Percentiles rank a stretch among this genome's conserved stretches.
These are phyloP conservation scores for Cynodonichthys magdalenae DNA, from an alignment of 2,797 vertebrate genomes.

Conservation along the genomic window DNA sequence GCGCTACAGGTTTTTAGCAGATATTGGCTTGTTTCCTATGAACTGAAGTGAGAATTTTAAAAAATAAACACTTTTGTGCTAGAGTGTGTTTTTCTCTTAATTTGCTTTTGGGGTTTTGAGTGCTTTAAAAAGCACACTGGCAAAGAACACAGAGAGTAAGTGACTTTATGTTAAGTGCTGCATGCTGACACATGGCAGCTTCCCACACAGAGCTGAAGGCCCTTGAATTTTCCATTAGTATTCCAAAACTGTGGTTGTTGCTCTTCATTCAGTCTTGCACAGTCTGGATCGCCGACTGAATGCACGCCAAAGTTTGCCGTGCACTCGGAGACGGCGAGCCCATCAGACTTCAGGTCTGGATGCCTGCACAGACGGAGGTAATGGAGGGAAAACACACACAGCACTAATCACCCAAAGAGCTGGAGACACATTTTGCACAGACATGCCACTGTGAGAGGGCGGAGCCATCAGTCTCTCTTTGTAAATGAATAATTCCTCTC, in stretches of 20 bases:
- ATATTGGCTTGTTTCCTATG: slow-evolving; percentile 34
- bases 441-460: slow-evolving; percentile 3
- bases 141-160: slow-evolving; percentile 31
- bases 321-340: slow-evolving; percentile 41
- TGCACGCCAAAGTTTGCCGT: slow-evolving; percentile 48
- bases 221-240: slow-evolving; percentile 72
- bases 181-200: slow-evolving; percentile 69
- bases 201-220: slow-evolving; percentile 68
- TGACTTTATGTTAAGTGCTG: slow-evolving; percentile 58
- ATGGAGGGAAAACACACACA: slow-evolving; percentile 45
- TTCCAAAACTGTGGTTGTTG: slow-evolving; percentile 57
- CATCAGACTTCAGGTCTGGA: slow-evolving; percentile 44
- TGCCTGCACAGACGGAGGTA: slow-evolving; percentile 51
- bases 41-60: slow-evolving; percentile 14
- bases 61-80: slow-evolving; percentile 25
- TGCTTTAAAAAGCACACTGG: slow-evolving; percentile 60
- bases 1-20: slow-evolving; percentile 23
- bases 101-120: slow-evolving; percentile 63
- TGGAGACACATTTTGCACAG: slow-evolving; percentile 18
- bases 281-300: slow-evolving; percentile 48
- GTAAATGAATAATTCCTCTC: slow-evolving; percentile 61
- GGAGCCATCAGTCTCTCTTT: slow-evolving; percentile 46
- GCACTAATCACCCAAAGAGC: slow-evolving; percentile 50
- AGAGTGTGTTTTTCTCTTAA: slow-evolving; percentile 50
- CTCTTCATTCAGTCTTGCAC: slow-evolving; percentile 57